Base-by-base conservation (phyloP, 1,140 invertebrate species). In the Spodoptera litura region DNA sequence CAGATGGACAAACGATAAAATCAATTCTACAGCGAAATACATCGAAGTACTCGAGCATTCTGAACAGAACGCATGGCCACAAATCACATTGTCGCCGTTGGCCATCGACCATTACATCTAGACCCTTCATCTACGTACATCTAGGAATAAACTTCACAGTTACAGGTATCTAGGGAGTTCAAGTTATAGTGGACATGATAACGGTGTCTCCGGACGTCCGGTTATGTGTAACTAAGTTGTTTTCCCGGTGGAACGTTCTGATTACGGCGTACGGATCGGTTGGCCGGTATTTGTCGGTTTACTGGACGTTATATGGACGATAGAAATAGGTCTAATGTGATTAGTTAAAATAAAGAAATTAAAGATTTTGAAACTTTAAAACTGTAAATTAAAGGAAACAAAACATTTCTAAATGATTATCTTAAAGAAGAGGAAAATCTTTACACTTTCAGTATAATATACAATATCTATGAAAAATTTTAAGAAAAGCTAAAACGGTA, bases 191-290 rank as follows among this genome's bases (percentile, higher is more conserved):
- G 72, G 82, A n/a, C 70, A 15, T 10, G 61, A 76, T 74, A 66
- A 55, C 52, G 4, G 58, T 73, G 73, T 66, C 64, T 73, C 20
- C 75, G 75, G 62, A 76, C 38, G 64, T 78, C 72, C 70, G 78
- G 51, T 77, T 77, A 81, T 66, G 70, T 79, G 75, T 84, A 81
- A 81, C 74, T 78, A 64, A 84, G 80, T 84, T 84, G 78, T 81
- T 83, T 83, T 78, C 73, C 78, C 72, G 59, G 73, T 59, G 76
- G 64, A 81, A 49, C 38, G 74, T 38, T 71, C 59, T 78, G 74
- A 77, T 77, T 77, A 77, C 53, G 51, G 66, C 66, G 51, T 27
- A 27, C n/a, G 35, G 61, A 68, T 77, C 74, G 52, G 35, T 68
- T 68, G 62, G 73, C 27, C 58, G 38, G 55, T 52, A 35, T 70